Evolutionary conservation across 2,888 invertebrate species (phyloP).

Genomic region (Cheilosia urbana): DNA sequence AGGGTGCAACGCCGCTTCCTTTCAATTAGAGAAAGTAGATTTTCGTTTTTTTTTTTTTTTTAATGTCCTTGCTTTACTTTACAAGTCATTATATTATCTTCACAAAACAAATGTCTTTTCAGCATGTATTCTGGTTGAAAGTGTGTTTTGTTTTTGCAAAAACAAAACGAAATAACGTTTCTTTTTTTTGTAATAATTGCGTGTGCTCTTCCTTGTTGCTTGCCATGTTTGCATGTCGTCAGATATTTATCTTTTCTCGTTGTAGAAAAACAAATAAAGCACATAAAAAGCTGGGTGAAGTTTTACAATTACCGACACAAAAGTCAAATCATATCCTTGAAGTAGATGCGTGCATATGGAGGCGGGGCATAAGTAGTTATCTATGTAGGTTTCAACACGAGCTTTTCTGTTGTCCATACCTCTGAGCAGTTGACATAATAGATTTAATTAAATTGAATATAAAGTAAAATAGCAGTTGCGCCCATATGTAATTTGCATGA

Average conservation of each 20-base stretch:
- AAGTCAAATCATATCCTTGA: conserved; percentile 65
- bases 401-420: conserved; percentile 18
- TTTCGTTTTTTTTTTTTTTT: conserved; percentile 62
- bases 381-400: conserved; percentile 19
- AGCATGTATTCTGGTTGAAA: conserved; percentile 58
- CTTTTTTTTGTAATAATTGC: conserved; percentile 65
- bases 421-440: conserved; percentile 45
- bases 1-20: conserved; percentile 62
- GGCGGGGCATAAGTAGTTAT: conserved; percentile 28
- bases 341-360: conserved; percentile 62
- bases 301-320: conserved; percentile 70
- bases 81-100: conserved; percentile 70
- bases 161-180: conserved; percentile 20
- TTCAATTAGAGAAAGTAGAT: conserved; percentile 74
- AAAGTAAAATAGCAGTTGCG: conserved; percentile 18
- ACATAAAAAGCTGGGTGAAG: conserved; percentile 67
- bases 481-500: conserved; percentile 51
- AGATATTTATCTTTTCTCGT: conserved; percentile 71
- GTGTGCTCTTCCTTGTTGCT: conserved; percentile 69
- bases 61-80: conserved; percentile 63
- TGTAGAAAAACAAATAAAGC: conserved; percentile 67
- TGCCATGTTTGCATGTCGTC: conserved; percentile 72
- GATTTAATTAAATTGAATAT: conserved; percentile 65
- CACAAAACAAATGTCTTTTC: conserved; percentile 68
- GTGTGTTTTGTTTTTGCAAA: conserved; percentile 56